These are phyloP conservation scores for Sorex araneus DNA, from an alignment of 2,113 vertebrate genomes.

Conservation along the genomic window DNA sequence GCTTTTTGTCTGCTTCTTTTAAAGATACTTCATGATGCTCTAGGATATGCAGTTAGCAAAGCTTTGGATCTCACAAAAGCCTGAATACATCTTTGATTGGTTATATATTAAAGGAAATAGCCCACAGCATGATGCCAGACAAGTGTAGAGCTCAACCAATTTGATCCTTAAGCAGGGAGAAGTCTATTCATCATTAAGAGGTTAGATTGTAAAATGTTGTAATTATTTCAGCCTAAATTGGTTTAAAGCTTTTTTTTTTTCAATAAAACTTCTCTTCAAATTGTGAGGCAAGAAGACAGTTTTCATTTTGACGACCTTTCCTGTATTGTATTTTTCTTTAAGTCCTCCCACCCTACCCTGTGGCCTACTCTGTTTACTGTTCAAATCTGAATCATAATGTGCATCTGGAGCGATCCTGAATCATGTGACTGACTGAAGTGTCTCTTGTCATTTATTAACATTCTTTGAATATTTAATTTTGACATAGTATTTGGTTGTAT, in stretches of 20 bases:
- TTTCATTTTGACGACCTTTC: slow-evolving; percentile 76
- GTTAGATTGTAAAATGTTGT: slow-evolving; percentile 79
- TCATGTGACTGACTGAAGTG: slow-evolving; percentile 78
- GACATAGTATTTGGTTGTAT: slow-evolving; percentile 60
- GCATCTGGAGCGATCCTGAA: slow-evolving; percentile 82
- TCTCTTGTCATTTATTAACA: slow-evolving; percentile 81
- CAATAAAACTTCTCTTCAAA: slow-evolving; percentile 82
- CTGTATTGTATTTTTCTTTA: slow-evolving; percentile 75
- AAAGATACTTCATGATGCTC: slow-evolving; percentile 87
- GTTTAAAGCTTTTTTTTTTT: slow-evolving; percentile 81
- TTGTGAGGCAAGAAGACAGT: slow-evolving; percentile 75
- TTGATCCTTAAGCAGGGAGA: slow-evolving; percentile 85
- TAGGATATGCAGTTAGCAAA: slow-evolving; percentile 86
- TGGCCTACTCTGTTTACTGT: slow-evolving; percentile 81
- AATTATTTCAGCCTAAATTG: slow-evolving; percentile 85
- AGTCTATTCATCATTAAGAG: slow-evolving; percentile 83
- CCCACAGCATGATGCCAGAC: slow-evolving; percentile 88
- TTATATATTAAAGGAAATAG: slow-evolving; percentile 88
- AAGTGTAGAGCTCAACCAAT: slow-evolving; percentile 85
- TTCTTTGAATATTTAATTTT: slow-evolving; percentile 77
- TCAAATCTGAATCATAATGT: slow-evolving; percentile 85
- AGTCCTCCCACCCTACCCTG: slow-evolving; percentile 63
- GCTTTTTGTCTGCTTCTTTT: slow-evolving; percentile 87
- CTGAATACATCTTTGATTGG: slow-evolving; percentile 91
- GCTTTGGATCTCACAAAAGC: slow-evolving; percentile 87